phyloP scores from a whole-genome alignment of 2,797 vertebrate species.

The Helicolenus hilgendorfi region DNA sequence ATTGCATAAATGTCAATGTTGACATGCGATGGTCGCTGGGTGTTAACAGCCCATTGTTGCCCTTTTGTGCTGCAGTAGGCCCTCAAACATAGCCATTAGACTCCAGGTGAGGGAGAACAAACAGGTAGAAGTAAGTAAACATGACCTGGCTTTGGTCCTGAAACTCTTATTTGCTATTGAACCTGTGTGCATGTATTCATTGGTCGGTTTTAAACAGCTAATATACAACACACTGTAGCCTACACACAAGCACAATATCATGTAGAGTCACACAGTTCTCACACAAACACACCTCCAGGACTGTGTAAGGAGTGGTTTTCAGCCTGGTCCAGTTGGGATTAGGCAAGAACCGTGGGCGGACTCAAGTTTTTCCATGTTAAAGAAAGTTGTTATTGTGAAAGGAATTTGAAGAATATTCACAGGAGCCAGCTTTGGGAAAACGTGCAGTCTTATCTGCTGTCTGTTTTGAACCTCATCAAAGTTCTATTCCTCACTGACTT shows the following conservation, averaged over 20 bases:
- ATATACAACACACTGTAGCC: not conserved
- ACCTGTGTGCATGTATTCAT: not conserved
- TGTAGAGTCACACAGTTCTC: not conserved
- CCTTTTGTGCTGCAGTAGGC: not conserved
- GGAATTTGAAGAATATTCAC: not conserved
- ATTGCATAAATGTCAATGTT: not conserved
- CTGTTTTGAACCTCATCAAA: too few relatives aligned
- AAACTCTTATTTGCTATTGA: not conserved
- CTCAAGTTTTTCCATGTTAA: not conserved
- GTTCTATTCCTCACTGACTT: too few relatives aligned
- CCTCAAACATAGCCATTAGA: not conserved
- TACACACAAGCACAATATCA: not conserved
- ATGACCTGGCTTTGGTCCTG: conserved; percentile 20
- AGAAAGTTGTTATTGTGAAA: conserved; percentile 12
- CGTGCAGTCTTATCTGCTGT: too few relatives aligned
- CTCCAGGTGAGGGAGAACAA: conserved; percentile 2
- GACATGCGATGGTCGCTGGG: not conserved
- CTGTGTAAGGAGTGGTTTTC: not conserved
- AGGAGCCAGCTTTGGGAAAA: too few relatives aligned
- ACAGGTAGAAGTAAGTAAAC: conserved; percentile 29
- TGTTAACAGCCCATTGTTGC: conserved; percentile 12
- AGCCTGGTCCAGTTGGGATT: not conserved
- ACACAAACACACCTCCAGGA: not conserved
- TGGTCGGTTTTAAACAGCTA: not conserved
- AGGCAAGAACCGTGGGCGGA: not conserved